Evolutionary conservation across 2,888 invertebrate species (phyloP).

Genomic region (Listrodromus nycthemerus): DNA sequence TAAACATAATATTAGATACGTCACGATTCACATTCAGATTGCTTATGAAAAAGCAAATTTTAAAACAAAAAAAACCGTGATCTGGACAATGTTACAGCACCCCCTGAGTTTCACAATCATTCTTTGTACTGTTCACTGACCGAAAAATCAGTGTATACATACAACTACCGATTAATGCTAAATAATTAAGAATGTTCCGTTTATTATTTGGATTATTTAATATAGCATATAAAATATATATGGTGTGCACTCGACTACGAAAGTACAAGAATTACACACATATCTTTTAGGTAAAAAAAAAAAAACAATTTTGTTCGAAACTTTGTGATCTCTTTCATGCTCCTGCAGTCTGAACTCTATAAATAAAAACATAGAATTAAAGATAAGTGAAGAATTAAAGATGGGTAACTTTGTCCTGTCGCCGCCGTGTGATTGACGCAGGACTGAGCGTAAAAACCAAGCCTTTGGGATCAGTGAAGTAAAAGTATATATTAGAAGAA

Average conservation of each 20-base stretch:
- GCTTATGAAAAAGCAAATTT: neutral
- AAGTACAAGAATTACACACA: constrained; percentile 14
- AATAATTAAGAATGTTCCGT: constrained; percentile 26
- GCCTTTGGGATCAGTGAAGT: constrained; percentile 32
- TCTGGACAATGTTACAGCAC: constrained; percentile 18
- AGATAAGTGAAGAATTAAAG: constrained; percentile 13
- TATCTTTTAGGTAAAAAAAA: constrained; percentile 1
- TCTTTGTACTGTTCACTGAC: constrained; percentile 65
- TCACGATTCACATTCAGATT: neutral
- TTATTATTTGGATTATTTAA: constrained; percentile 31
- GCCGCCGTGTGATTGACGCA: constrained; percentile 5
- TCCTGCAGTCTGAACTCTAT: constrained; percentile 18
- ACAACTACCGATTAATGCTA: constrained; percentile 24
- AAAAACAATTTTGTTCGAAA: constrained; percentile 5
- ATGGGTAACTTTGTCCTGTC: constrained; percentile 20
- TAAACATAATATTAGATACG: constrained; percentile 10
- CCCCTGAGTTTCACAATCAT: constrained; percentile 40
- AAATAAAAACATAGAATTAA: constrained; percentile 41
- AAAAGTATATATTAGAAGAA: constrained; percentile 15
- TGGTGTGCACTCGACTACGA: neutral
- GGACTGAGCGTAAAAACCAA: constrained; percentile 19
- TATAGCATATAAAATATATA: constrained; percentile 19
- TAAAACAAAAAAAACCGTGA: neutral
- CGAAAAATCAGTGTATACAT: constrained; percentile 29
- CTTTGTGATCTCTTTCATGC: constrained; percentile 7